Evolutionary conservation across 2,797 vertebrate species (phyloP).

Genomic region (Pagetopsis macropterus): DNA sequence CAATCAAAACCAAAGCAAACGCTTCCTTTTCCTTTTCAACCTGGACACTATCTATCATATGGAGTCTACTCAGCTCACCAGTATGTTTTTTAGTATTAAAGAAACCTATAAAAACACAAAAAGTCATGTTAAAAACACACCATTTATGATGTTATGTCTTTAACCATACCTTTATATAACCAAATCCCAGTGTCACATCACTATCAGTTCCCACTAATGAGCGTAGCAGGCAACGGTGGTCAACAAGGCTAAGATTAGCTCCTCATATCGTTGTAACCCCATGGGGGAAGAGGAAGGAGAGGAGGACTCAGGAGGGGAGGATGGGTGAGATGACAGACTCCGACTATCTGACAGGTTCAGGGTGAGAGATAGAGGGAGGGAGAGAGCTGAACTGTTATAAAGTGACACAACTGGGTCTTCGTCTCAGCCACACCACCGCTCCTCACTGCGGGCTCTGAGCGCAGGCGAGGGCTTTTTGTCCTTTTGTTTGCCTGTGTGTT

Average conservation of each 20-base stretch:
- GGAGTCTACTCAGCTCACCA: background rate
- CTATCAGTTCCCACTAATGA: conserved; percentile 39
- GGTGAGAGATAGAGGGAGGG: conserved; percentile 60
- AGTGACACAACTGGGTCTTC: conserved; percentile 95
- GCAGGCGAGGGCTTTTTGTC: conserved; percentile 71
- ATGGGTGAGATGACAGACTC: conserved; percentile 71
- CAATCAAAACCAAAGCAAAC: conserved; percentile 9
- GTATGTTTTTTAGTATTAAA: conserved; percentile 13
- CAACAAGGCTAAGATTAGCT: conserved; percentile 82
- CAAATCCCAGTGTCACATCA: conserved; percentile 28
- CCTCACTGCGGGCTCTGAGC: conserved; percentile 86
- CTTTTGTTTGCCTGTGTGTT: conserved; percentile 64
- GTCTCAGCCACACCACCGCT: conserved; percentile 83
- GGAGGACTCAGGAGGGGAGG: conserved; percentile 79
- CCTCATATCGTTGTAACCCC: conserved; percentile 85
- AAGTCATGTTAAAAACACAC: background rate
- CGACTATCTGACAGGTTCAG: conserved; percentile 72
- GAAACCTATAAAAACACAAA: conserved; percentile 10
- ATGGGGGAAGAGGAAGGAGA: conserved; percentile 83
- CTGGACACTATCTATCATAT: conserved; percentile 19
- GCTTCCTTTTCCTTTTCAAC: conserved; percentile 19
- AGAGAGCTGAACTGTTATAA: conserved; percentile 91
- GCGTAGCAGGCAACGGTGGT: conserved; percentile 9
- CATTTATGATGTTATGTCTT: background rate
- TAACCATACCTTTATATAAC: conserved; percentile 2